Base-by-base conservation (phyloP, 2,113 vertebrate genomes). In the Carlito syrichta region DNA sequence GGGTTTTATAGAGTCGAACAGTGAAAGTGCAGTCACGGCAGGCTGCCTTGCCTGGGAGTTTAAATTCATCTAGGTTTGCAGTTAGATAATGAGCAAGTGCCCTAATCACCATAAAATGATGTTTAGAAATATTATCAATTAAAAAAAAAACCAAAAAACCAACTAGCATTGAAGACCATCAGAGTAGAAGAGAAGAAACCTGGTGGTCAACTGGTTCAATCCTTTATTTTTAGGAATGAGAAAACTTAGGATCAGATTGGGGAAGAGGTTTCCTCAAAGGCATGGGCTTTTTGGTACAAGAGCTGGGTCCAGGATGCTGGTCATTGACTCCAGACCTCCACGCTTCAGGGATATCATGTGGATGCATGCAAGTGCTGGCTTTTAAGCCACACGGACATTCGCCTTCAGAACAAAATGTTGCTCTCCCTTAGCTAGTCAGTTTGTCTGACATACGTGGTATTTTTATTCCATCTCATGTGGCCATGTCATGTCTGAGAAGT, bases 11-110 rank as follows among this genome's bases (percentile, higher is more conserved):
- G 88, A 97, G 63, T 95, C 4, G 6, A 74, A 62, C 1, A 2
- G 86, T 5, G n/a, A 48, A 38, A 69, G 32, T 13, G n/a, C 6
- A 56, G 60, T 40, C 0, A 6, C 0, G 2, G 71, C 3, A 17
- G 91, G 43, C 83, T 92, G 73, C 56, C 89, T 78, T 3, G 8
- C 93, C 93, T 90, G 27, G 3, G 95, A 96, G 92, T 83, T 95
- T 86, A 82, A 85, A 96, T 94, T 92, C 96, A 73, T 68, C 43
- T 73, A 96, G 73, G 22, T 96, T 92, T 96, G 68, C 90, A 74
- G 66, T 63, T 87, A 86, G 78, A 66, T 96, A 95, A 97, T 95
- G 95, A 98, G 86, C 94, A 97, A 95, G 92, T 89, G 62, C 63
- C 92, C 93, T 94, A 43, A 93, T 97, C 97, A 94, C 79, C 52